phyloP scores from a whole-genome alignment of 1,140 invertebrate genomes.

The Drosophila pandora region DNA sequence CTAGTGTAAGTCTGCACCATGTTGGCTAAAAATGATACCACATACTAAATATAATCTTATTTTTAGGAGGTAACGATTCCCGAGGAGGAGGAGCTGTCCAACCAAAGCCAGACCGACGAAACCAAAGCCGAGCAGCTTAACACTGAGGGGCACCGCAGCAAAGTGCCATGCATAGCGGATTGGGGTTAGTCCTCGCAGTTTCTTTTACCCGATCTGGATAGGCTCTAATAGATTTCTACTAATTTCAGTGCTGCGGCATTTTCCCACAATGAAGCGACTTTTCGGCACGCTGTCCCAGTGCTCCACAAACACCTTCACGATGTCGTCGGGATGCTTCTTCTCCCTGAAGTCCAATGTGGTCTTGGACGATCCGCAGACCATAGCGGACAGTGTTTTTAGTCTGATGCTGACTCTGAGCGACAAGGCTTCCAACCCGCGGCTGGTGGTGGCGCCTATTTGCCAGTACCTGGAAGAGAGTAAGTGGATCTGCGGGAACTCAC shows the following conservation, averaged over 20 bases:
- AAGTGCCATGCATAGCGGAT: constrained; percentile 89
- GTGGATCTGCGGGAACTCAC: constrained; percentile 24
- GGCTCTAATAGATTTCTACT: neutral
- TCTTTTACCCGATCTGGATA: constrained; percentile 51
- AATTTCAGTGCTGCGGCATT: constrained; percentile 88
- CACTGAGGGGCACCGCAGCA: constrained; percentile 83
- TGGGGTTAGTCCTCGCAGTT: constrained; percentile 79
- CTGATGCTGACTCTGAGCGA: constrained; percentile 89
- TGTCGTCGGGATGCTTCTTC: constrained; percentile 77
- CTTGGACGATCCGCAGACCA: constrained; percentile 85
- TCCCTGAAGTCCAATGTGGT: constrained; percentile 83
- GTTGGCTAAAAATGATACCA: too few relatives aligned
- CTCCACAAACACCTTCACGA: constrained; percentile 87
- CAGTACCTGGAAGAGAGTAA: constrained; percentile 89
- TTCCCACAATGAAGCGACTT: constrained; percentile 92
- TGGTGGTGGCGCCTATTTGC: constrained; percentile 90
- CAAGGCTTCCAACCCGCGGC: constrained; percentile 88
- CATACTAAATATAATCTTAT: neutral
- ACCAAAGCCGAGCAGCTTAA: constrained; percentile 90
- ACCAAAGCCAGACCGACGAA: constrained; percentile 90
- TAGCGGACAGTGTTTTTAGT: constrained; percentile 93
- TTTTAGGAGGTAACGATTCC: constrained; percentile 77
- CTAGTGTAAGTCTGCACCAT: constrained; percentile 49
- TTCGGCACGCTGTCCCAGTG: constrained; percentile 90
- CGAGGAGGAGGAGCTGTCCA: constrained; percentile 78